phyloP scores from a whole-genome alignment of 2,888 invertebrate species.

The Linyphia triangularis region DNA sequence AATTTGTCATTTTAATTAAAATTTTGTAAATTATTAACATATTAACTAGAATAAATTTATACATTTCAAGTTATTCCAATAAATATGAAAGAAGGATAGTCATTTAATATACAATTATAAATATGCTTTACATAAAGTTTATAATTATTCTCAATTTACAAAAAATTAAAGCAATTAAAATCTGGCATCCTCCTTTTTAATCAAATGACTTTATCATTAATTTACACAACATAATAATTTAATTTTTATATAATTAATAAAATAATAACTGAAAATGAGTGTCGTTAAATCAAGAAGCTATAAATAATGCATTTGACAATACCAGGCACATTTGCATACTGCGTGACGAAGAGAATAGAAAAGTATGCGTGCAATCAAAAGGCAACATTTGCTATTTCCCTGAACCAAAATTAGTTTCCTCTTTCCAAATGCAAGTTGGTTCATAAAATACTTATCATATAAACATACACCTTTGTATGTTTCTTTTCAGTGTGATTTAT shows the following conservation, averaged over 20 bases:
- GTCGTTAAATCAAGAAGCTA: constrained; percentile 17
- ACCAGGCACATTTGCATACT: constrained; percentile 43
- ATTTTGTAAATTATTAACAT: no score
- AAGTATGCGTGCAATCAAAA: constrained; percentile 26
- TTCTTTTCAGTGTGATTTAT: constrained; percentile 31
- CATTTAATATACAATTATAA: background rate
- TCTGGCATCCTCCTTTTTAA: no score
- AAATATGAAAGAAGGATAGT: no score
- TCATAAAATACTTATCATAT: constrained; percentile 29
- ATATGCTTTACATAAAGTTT: background rate
- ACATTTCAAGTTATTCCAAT: no score
- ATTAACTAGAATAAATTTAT: no score
- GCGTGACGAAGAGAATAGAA: constrained; percentile 28
- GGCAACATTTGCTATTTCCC: constrained; percentile 34
- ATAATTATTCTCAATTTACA: background rate
- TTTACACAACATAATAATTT: background rate
- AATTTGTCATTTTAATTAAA: no score
- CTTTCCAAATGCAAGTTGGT: constrained; percentile 33
- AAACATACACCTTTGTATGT: background rate
- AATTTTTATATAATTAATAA: constrained; percentile 41
- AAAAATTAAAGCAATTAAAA: background rate
- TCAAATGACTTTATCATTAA: no score
- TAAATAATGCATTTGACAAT: constrained; percentile 1
- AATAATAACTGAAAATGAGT: constrained; percentile 17
- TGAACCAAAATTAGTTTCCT: constrained; percentile 60